Base-by-base conservation (phyloP, 2,113 vertebrate species). In the Neolamprologus sp. region DNA sequence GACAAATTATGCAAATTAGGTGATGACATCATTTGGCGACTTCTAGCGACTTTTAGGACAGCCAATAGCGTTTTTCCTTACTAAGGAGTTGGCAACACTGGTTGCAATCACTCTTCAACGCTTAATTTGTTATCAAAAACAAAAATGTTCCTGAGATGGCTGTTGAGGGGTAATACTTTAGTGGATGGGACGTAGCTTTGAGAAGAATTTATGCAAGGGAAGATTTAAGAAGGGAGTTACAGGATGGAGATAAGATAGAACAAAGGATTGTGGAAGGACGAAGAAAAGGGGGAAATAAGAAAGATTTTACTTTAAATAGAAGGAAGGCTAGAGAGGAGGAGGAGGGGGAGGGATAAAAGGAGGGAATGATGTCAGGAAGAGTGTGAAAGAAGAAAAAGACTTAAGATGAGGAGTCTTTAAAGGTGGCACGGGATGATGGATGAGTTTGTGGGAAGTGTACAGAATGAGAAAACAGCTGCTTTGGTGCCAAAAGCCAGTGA, bases 381-480 rank as follows among this genome's bases (percentile, higher is more conserved):
- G 83, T 35, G 57, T 54, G 63, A 23, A 73, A 68, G 31, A 35
- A 79, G 80, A 58, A 60, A 71, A 85, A 83, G 85, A 87, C 42
- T 80, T 87, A 12, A 81, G 81, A 90, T 37, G 80, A 63, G 31
- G 37, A 91, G 83, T 87, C 75, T 92, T 89, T 88, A 85, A 57
- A 78, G 17, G 81, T 78, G 81, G 71, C 47, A 49, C 1, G 4
- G 73, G 83, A 65, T 93, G 93, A 93, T 94, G 88, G 91, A 94
- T 93, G 93, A 90, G 75, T 11, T 55, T 51, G 85, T 12, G 65
- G 83, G 47, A 85, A 83, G 86, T 23, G 83, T 10, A 58, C 35
- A 40, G 84, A 91, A 89, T 91, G 91, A 94, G 87, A 83, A 94
- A 95, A 92, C 16, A 23, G 78, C 81, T 86, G 79, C 75, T 86